These are phyloP conservation scores for Temnothorax longispinosus DNA, from an alignment of 1,140 invertebrate species.

Conservation along the genomic window DNA sequence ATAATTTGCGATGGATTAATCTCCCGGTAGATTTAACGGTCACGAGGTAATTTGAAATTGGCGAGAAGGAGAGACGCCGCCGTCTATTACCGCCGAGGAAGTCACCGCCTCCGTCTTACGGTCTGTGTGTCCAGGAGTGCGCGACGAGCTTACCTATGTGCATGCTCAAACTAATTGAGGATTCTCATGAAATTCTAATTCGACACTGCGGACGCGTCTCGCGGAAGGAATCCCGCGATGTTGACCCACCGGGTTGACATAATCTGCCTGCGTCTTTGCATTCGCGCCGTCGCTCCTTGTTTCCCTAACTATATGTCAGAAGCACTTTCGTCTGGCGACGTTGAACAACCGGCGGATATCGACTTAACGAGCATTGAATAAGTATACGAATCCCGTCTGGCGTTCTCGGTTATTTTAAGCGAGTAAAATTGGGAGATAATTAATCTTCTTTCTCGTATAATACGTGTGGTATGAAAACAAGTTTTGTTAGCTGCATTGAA, in stretches of 20 bases:
- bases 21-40: constrained; percentile 40
- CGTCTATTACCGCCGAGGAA: constrained; percentile 36
- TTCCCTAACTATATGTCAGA: constrained; percentile 23
- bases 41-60: constrained; percentile 28
- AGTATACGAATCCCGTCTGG: too few relatives aligned
- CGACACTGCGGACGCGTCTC: neutral
- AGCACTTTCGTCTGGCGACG: neutral
- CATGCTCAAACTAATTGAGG: constrained; percentile 58
- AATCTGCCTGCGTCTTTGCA: neutral
- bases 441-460: neutral
- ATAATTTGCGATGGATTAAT: constrained; percentile 54
- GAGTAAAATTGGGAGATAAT: neutral
- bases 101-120: constrained; percentile 21
- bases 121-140: constrained; percentile 18
- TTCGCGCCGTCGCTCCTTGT: neutral
- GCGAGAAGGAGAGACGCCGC: neutral
- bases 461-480: neutral
- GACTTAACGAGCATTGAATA: constrained; percentile 1
- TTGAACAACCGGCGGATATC: constrained; percentile 17
- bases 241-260: neutral
- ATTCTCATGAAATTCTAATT: constrained; percentile 64
- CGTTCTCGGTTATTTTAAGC: neutral
- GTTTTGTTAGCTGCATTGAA: neutral
- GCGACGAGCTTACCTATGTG: constrained; percentile 37
- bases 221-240: neutral